Conservation (phyloP, 2,888 invertebrate genomes). For the Eubasilissa splendida region DNA sequence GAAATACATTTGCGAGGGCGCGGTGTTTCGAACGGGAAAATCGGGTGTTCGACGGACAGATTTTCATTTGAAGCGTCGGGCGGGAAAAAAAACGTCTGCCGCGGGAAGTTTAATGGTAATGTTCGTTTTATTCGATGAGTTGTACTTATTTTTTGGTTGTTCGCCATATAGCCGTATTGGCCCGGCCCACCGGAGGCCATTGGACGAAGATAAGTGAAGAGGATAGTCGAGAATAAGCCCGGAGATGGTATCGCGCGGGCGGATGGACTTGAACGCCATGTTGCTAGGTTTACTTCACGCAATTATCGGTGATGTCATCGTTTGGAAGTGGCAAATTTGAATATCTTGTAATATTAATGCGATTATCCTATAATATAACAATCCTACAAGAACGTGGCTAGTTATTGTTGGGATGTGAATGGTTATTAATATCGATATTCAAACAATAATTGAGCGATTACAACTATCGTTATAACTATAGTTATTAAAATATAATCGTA, state of each 20-base stretch:
- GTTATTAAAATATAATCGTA: too few species aligned
- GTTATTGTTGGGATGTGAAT: too few species aligned
- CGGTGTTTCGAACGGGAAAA: constrained; percentile 28
- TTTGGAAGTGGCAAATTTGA: too few species aligned
- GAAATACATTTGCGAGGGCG: constrained; percentile 15
- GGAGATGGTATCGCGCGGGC: not conserved
- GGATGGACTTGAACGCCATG: not conserved
- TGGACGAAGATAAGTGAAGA: constrained; percentile 65
- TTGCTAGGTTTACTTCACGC: not conserved
- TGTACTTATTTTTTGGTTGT: constrained; percentile 67
- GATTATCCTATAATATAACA: too few species aligned
- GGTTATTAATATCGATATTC: too few species aligned
- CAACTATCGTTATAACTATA: too few species aligned
- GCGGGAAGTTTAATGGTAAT: constrained; percentile 45
- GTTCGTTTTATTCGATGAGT: constrained; percentile 66
- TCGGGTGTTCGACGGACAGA: constrained; percentile 46
- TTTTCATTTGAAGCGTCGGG: constrained; percentile 51
- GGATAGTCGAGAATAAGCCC: constrained; percentile 14
- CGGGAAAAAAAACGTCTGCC: constrained; percentile 39
- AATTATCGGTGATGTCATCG: not conserved
- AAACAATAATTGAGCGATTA: too few species aligned
- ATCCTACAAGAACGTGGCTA: too few species aligned
- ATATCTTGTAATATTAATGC: too few species aligned
- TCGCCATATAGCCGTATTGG: constrained; percentile 56
- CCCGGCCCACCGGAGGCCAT: constrained; percentile 71